These are phyloP conservation scores for Actinia tenebrosa DNA, from an alignment of 64 coral and sea anemone species.

Conservation along the genomic window DNA sequence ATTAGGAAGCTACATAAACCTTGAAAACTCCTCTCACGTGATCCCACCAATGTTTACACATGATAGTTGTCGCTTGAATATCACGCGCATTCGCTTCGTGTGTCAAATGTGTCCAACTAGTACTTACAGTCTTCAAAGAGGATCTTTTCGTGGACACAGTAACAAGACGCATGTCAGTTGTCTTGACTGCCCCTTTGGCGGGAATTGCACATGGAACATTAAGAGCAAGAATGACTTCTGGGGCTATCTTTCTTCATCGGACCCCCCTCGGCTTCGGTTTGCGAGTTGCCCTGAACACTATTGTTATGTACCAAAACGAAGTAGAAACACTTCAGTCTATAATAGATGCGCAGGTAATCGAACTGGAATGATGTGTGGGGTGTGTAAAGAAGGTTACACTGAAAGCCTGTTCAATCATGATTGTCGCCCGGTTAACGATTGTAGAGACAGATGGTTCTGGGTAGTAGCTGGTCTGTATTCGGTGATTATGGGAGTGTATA, in stretches of 20 bases:
- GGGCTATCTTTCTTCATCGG: slow-evolving; percentile 27
- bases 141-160: slow-evolving; percentile 3
- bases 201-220: slow-evolving; percentile 33
- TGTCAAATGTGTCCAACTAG: slow-evolving; percentile 44
- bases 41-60: slow-evolving; percentile 10
- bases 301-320: slow-evolving; percentile 10
- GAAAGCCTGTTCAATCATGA: slow-evolving; percentile 40
- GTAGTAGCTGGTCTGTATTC: slow-evolving; percentile 11
- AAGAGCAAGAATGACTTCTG: slow-evolving; percentile 49
- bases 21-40: slow-evolving; percentile 24
- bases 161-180: slow-evolving; percentile 10
- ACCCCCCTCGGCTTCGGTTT: slow-evolving; percentile 17
- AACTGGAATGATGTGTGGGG: slow-evolving; percentile 49
- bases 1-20: slow-evolving; percentile 29
- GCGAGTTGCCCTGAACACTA: slow-evolving; percentile 47
- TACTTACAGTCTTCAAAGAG: slow-evolving; percentile 59
- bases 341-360: slow-evolving; percentile 60
- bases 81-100: slow-evolving; percentile 8
- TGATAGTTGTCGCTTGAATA: slow-evolving; percentile 21
- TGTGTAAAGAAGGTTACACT: slow-evolving; percentile 39
- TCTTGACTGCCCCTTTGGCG: slow-evolving; percentile 55
- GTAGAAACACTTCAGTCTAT: slow-evolving; percentile 4
- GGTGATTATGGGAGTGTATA: slow-evolving; percentile 31
- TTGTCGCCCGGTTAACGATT: slow-evolving; percentile 15
- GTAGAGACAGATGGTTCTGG: slow-evolving; percentile 48